Conservation (phyloP, 2,888 invertebrate species). For the Azorinus chamasolen region DNA sequence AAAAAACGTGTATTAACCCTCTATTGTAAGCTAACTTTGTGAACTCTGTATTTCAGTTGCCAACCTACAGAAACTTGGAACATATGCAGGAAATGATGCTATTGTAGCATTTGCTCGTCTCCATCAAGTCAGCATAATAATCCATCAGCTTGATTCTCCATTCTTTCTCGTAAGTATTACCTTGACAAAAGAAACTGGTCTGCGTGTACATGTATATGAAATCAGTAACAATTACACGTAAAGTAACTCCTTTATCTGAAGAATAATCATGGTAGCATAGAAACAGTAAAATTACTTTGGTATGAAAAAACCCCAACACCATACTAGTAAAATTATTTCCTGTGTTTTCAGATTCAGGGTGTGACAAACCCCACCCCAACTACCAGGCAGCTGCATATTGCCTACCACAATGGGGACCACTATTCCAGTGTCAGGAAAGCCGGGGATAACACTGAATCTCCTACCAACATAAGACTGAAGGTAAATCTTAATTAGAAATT, state of each 20-base stretch:
- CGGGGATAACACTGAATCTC: constrained; percentile 84
- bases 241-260: no score
- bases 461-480: constrained; percentile 82
- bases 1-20: no score
- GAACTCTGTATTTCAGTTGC: constrained; percentile 78
- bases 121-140: constrained; percentile 86
- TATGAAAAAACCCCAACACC: no score
- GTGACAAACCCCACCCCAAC: constrained; percentile 57
- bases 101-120: constrained; percentile 87
- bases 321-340: no score
- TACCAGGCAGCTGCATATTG: constrained; percentile 86
- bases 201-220: not conserved
- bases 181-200: not conserved
- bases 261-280: no score
- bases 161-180: constrained; percentile 81
- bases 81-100: constrained; percentile 88
- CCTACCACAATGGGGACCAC: constrained; percentile 87
- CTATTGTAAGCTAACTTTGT: not conserved
- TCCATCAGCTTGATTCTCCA: constrained; percentile 87
- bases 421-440: constrained; percentile 86
- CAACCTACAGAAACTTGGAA: constrained; percentile 86
- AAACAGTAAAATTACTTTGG: no score
- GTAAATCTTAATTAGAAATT: constrained; percentile 49
- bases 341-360: constrained; percentile 82
- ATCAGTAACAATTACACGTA: no score